phyloP scores from a whole-genome alignment of 2,113 vertebrate genomes.

The human (Homo sapiens) region DNA sequence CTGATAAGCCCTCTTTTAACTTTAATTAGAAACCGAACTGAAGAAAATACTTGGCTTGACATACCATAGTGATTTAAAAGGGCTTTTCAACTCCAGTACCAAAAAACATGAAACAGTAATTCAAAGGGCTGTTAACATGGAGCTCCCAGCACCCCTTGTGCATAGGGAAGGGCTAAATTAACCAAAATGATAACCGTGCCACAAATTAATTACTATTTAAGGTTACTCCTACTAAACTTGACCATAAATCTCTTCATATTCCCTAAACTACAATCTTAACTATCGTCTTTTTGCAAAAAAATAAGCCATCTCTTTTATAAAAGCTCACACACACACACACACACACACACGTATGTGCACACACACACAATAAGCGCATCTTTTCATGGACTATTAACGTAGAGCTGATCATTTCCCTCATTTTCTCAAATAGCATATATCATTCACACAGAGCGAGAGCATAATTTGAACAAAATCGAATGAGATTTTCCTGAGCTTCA shows the following conservation, averaged over 20 bases:
- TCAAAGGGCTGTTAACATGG: constrained; percentile 45
- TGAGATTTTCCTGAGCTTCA: constrained; percentile 56
- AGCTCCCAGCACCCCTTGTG: background rate
- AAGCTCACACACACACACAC: background rate
- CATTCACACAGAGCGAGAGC: constrained; percentile 50
- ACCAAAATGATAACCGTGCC: constrained; percentile 44
- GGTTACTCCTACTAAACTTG: background rate
- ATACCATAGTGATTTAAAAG: constrained; percentile 18
- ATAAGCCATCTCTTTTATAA: background rate
- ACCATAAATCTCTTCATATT: background rate
- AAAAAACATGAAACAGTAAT: constrained; percentile 41
- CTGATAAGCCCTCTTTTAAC: constrained; percentile 26
- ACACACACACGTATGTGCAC: accelerated
- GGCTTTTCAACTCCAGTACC: background rate
- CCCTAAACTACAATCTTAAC: background rate
- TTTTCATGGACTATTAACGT: constrained; percentile 6
- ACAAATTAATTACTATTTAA: constrained; percentile 52
- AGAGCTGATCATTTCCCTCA: constrained; percentile 29
- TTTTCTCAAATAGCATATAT: constrained; percentile 66
- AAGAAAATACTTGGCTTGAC: constrained; percentile 63
- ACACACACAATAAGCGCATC: no score
- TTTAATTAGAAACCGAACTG: constrained; percentile 71
- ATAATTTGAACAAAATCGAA: constrained; percentile 64
- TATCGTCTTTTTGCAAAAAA: constrained; percentile 29
- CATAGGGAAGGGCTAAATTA: background rate